Conservation (phyloP, 2,113 vertebrate genomes). For the Azemiops feae region DNA sequence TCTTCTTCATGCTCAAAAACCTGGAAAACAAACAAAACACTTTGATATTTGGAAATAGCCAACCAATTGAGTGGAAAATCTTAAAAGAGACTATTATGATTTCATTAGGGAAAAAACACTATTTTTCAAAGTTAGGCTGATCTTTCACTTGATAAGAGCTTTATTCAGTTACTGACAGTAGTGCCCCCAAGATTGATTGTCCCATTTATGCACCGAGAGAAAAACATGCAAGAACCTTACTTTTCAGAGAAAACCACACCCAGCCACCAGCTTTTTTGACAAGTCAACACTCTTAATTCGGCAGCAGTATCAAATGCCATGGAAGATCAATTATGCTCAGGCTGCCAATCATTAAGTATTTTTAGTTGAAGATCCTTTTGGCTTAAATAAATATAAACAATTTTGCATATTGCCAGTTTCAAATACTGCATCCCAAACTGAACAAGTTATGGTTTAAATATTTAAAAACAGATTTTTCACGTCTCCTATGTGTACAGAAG, state of each 20-base stretch:
- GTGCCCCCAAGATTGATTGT: neutral
- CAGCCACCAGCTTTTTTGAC: neutral
- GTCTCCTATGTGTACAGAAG: neutral
- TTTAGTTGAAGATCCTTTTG: neutral
- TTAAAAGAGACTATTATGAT: slow-evolving; percentile 40
- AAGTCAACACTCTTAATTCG: neutral
- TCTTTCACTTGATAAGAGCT: neutral
- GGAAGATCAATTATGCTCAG: neutral
- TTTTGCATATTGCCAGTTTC: neutral
- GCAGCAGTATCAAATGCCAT: neutral
- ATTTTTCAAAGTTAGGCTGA: neutral
- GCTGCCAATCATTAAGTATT: neutral
- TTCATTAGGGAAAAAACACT: slow-evolving; percentile 46
- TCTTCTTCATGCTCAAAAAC: slow-evolving; percentile 85
- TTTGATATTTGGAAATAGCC: slow-evolving; percentile 61
- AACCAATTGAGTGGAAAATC: slow-evolving; percentile 43
- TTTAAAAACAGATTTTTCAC: neutral
- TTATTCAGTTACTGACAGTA: neutral
- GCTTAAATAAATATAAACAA: neutral
- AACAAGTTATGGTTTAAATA: neutral
- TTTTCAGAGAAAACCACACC: neutral
- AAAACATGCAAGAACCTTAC: neutral
- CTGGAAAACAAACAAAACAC: slow-evolving; percentile 74
- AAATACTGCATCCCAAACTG: neutral
- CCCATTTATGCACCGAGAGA: neutral